Percentiles rank a stretch among this genome's conserved stretches.
Conservation (phyloP, 2,797 vertebrate genomes). For the Enteromius treurensis region DNA sequence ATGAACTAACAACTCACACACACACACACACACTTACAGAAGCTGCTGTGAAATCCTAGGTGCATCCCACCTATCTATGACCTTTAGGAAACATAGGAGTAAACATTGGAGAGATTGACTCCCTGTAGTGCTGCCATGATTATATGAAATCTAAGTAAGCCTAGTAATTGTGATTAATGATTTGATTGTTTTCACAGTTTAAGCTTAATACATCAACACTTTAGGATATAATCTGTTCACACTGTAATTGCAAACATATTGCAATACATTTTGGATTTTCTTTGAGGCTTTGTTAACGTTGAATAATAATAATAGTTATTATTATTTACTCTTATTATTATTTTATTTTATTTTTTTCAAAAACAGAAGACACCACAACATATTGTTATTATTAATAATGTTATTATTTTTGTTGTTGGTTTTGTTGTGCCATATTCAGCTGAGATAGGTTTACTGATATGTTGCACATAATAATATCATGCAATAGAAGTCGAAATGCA, state of each 20-base stretch:
- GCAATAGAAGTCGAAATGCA: background rate
- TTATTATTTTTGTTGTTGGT: background rate
- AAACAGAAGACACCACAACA: background rate
- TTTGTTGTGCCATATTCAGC: background rate
- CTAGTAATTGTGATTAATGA: conserved; percentile 8
- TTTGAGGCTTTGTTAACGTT: background rate
- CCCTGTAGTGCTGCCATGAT: background rate
- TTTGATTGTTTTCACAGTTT: background rate
- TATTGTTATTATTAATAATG: background rate
- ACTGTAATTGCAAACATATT: background rate
- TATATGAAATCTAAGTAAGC: background rate
- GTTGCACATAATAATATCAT: background rate
- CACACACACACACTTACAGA: background rate
- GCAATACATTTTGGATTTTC: background rate
- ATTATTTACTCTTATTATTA: background rate
- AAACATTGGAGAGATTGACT: background rate
- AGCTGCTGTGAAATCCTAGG: background rate
- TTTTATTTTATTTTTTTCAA: too few relatives aligned
- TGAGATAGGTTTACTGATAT: background rate
- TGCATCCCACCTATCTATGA: background rate
- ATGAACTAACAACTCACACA: background rate
- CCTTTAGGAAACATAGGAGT: background rate
- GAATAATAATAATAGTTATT: background rate
- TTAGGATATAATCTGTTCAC: background rate
- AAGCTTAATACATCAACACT: background rate